phyloP scores from a whole-genome alignment of 2,888 invertebrate genomes.

The Lepidocyrtoides sp. region DNA sequence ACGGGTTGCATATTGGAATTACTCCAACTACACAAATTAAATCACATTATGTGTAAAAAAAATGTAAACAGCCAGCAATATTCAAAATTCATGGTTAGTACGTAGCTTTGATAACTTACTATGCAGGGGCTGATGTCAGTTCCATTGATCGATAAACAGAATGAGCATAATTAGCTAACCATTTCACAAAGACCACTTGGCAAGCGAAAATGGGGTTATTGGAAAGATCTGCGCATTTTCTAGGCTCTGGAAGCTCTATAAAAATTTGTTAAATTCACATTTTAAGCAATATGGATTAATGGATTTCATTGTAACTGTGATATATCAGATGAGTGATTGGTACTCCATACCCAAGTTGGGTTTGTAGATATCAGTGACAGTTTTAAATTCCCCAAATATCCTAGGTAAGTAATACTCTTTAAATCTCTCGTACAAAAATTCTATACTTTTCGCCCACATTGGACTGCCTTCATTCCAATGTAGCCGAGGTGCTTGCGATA shows the following conservation, averaged over 20 bases:
- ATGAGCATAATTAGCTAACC: conserved; percentile 95
- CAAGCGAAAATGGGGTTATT: conserved; percentile 90
- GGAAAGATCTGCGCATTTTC: conserved; percentile 85
- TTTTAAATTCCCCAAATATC: conserved; percentile 91
- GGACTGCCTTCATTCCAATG: conserved; percentile 84
- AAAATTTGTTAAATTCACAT: conserved; percentile 11
- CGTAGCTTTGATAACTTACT: no score
- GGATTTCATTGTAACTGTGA: no score
- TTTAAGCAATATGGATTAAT: no score
- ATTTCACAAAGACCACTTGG: conserved; percentile 95
- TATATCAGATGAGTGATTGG: no score
- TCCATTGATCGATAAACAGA: conserved; percentile 87
- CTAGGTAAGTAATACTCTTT: conserved; percentile 96
- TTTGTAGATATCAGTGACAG: conserved; percentile 92
- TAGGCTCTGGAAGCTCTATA: conserved; percentile 90
- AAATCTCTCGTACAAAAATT: conserved; percentile 96
- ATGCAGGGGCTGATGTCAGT: conserved; percentile 66
- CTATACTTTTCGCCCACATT: conserved; percentile 89
- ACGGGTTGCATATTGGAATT: conserved; percentile 61
- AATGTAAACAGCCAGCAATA: no score
- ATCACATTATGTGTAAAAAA: not conserved
- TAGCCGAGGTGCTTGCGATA: conserved; percentile 90
- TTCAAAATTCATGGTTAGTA: no score
- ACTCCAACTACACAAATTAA: conserved; percentile 59
- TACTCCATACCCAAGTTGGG: conserved; percentile 93